Evolutionary conservation across 2,888 invertebrate genomes (phyloP), one percentile per base, ranked within the genome.

Genomic region (Ellobium chinense): DNA sequence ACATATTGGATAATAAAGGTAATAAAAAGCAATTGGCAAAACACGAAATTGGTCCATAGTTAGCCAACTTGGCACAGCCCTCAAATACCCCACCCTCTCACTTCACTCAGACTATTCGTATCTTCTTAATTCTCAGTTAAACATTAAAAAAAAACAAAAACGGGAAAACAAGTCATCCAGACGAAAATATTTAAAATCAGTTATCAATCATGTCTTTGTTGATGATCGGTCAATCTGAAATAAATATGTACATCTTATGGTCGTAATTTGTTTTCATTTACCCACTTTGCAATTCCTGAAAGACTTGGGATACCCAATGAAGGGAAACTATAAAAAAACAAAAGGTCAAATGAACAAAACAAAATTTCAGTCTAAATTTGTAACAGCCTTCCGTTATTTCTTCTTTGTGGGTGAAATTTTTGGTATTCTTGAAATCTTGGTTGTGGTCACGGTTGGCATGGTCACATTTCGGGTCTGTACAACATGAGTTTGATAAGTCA

Each of bases 401-500:
- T 62, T 87, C 82, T 82, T 88, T 82, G 75, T 65, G 27, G 88
- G 88, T 66, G 88, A 85, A 83, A 87, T 82, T 84, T 89, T 91
- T 12, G 90, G 90, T 82, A 91, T 91, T 83, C 89, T 88, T n/a
- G 90, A 90, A 74, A 87, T 85, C 82, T 86, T 86, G 46, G 87
- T 87, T 29, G 88, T 84, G 29, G 88, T 82, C 29, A 82, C 84
- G 37, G 88, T 87, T 1, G 89, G 88, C 0, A 81, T 24, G 9
- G 84, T 84, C 21, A 89, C 85, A 36, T 88, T 89, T 54, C 89
- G 82, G 31, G 88, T 89, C 84, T 89, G 88, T 27, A 89, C 86
- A 58, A 88, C 87, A 66, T 91, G 91, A 14, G 91, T 91, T 79
- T 91, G 91, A 83, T 91, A 92, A 12, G 92, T 92, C 78, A 90